Base-by-base conservation (phyloP, 2,113 vertebrate genomes). In the Passer montanus region DNA sequence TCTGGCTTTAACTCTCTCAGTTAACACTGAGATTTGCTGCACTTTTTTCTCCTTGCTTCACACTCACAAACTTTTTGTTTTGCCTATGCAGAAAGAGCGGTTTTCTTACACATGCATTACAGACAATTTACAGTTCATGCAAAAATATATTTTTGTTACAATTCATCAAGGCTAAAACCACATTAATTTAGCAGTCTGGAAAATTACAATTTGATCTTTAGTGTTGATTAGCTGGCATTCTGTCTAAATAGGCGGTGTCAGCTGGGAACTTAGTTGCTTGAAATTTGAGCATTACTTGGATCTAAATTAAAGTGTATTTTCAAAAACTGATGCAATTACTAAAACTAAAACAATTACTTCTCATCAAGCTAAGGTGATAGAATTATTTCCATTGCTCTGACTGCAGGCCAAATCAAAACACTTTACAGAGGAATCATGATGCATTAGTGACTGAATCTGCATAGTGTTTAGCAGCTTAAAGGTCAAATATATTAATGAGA, bases 191-290 rank as follows among this genome's bases (percentile, higher is more conserved):
- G 63, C 59, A 87, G 62, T 58, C 60, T 84, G 56, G 39, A 90
- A 95, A 91, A 87, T 87, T 73, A 47, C 50, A 95, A 50, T 95
- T 89, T 94, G 64, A 96, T 91, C 55, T 53, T 89, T 86, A 77
- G 41, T 77, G 66, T 84, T 94, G 83, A 87, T 88, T 76, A 93
- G 59, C 55, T 95, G 89, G 89, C 69, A 77, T 84, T 90, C 74
- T 92, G 44, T 83, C 44, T 95, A 94, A 94, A 49, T 26, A 89
- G 72, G 39, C 90, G 13, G 21, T 84, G 72, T 96, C 69, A 79
- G 55, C 17, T 92, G 69, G 52, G 28, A 46, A 89, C n/a, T 53
- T 62, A 72, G 28, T 39, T 93, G 59, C 69, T 94, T 94, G 85
- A 70, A 93, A 96, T 94, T 58, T 84, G 79, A 92, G 56, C 37